Evolutionary conservation across 2,113 vertebrate genomes (phyloP), one percentile per base, ranked within the genome.

Genomic region (Edolisoma coerulescens): DNA sequence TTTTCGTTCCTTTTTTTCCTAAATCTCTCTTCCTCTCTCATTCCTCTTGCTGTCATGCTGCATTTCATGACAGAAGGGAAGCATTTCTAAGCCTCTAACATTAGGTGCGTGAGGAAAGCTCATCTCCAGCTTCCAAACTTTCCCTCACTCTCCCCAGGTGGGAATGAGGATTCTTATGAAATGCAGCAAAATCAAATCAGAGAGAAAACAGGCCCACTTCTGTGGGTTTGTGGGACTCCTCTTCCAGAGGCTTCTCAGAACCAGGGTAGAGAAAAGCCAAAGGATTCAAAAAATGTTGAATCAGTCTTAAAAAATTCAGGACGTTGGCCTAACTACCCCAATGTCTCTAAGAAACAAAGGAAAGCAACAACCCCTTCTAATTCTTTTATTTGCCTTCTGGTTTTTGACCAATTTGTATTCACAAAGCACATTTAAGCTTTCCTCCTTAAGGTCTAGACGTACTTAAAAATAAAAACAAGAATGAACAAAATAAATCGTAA

Each of bases 1-100:
- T 65, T 91, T 79, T 82, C 19, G 16, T 83, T 82, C 70, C 13
- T 32, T 90, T 94, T 94, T 86, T 68, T 42, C 69, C 60, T 81
- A 33, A 52, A 61, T 78, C 18, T 57, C 53, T 59, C 33, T 42
- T 81, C 45, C 45, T 75, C 39, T 74, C 49, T 83, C 45, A 33
- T 93, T 94, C 82, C 74, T 96, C 10, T n/a, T 67, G 56, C 81
- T 93, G 63, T 90, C 76, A 53, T 91, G 78, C 41, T 64, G 61
- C 26, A 30, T 94, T 79, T 86, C 53, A 88, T 23, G 37, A 85
- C 35, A 22, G 32, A 59, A 83, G 32, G 57, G 37, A 89, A 76
- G 16, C 6, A 0, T 76, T 95, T 90, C 59, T 91, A 70, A 87
- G 41, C 69, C 39, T 80, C 61, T 88, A 74, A 80, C 16, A 44